Evolutionary conservation across 2,888 invertebrate genomes (phyloP), one percentile per base, ranked within the genome.

Genomic region (Orthosia gothica): DNA sequence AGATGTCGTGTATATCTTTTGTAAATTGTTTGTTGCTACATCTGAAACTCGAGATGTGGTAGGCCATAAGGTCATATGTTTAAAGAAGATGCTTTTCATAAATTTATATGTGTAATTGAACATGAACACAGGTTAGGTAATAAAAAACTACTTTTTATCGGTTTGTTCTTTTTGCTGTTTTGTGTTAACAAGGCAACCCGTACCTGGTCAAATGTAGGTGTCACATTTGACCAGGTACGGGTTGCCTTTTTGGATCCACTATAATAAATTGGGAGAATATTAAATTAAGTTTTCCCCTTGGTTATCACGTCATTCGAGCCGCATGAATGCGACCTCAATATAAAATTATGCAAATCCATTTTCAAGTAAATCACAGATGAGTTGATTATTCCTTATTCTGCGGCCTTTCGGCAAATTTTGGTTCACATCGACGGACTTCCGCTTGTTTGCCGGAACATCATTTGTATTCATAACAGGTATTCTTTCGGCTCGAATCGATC

Each of bases 391-490:
- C 63, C 66, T 69, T 67, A 52, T 72, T 62, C 52, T 59, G 72
- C 72, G 83, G 70, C 87, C 87, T 87, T 87, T 86, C 57, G 69
- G 66, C 52, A 76, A 70, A 70, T 81, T 86, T 81, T 73, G 63
- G 74, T 73, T 74, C 49, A 74, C 49, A 52, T 62, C 20, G 63
- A 45, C 23, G n/a, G 5, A 79, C 81, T 87, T 87, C 87, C 87
- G 87, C 70, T 76, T 78, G 76, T 81, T 73, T 86, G 76, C 81
- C 86, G 88, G 84, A 87, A 83, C 81, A 63, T 59, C 20, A 83
- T 87, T 79, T 66, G 81, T 81, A 86, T 87, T 83, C 84, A 84
- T 83, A 81, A 78, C 74, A 79, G 70, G 84, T 84, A 80, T 80
- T 85, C 74, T 81, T 83, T 87, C 55, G 76, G 81, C 68, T 79